Evolutionary conservation across 2,888 invertebrate species (phyloP).

Genomic region (Portevinia maculata): DNA sequence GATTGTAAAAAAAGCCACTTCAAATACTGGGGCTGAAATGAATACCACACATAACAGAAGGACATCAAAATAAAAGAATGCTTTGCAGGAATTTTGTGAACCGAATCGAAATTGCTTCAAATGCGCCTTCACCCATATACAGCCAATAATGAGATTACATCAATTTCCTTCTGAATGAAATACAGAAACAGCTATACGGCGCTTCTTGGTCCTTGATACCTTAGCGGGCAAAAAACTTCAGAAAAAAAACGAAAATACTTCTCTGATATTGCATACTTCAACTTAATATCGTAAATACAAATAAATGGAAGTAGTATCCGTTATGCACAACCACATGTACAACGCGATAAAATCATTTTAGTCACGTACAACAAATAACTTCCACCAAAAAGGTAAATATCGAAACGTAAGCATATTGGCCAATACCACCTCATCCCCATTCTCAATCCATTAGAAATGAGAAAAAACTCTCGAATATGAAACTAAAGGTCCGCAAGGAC

Average conservation of each 20-base stretch:
- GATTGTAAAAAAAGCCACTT: not conserved
- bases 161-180: slow-evolving; percentile 39
- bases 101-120: slow-evolving; percentile 64
- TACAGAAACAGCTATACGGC: not conserved
- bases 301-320: slow-evolving; percentile 22
- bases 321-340: too few relatives aligned
- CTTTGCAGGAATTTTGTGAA: slow-evolving; percentile 40
- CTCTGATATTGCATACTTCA: slow-evolving; percentile 69
- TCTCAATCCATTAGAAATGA: slow-evolving; percentile 5
- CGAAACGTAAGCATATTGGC: slow-evolving; percentile 57
- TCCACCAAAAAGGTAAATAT: slow-evolving; percentile 64
- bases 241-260: slow-evolving; percentile 41
- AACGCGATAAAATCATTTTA: slow-evolving; percentile 46
- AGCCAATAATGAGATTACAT: slow-evolving; percentile 65
- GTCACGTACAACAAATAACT: slow-evolving; percentile 71
- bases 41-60: slow-evolving; percentile 33
- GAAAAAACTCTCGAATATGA: slow-evolving; percentile 32
- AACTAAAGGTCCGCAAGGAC: slow-evolving; percentile 51
- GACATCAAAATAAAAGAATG: slow-evolving; percentile 47
- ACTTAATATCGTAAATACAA: slow-evolving; percentile 60
- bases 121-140: slow-evolving; percentile 54
- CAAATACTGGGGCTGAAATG: slow-evolving; percentile 14
- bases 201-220: not conserved
- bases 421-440: slow-evolving; percentile 10
- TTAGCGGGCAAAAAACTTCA: not conserved